Evolutionary conservation across 2,797 vertebrate species (phyloP).

Genomic region (Lithobates pipiens): DNA sequence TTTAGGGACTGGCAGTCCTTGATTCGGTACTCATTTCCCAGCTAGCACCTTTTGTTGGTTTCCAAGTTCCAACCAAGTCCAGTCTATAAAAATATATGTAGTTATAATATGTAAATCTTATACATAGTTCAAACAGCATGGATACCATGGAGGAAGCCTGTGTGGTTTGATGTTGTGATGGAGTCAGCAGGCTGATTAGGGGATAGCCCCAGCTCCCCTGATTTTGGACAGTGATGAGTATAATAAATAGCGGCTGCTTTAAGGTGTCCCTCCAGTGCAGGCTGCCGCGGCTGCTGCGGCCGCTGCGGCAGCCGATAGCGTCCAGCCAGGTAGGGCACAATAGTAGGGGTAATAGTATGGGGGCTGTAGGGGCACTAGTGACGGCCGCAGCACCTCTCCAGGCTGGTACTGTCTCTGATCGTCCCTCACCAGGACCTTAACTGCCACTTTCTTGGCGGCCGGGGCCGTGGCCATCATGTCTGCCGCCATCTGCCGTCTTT

Average conservation of each 20-base stretch:
- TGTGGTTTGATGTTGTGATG: conserved; percentile 49
- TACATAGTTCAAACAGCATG: conserved; percentile 76
- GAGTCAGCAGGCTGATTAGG: conserved; percentile 13
- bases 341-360: conserved; percentile 98
- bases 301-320: conserved; percentile 88
- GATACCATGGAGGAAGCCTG: conserved; percentile 78
- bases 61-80: conserved; percentile 49
- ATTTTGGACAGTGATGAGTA: conserved; percentile 7
- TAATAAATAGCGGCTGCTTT: conserved; percentile 32
- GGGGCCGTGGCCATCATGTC: conserved; percentile 87
- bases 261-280: conserved; percentile 51
- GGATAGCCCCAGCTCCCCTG: conserved; percentile 3
- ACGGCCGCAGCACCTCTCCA: conserved; percentile 91
- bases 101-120: conserved; percentile 68
- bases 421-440: conserved; percentile 95
- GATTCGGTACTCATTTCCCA: background rate
- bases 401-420: conserved; percentile 97
- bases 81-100: conserved; percentile 68
- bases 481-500: conserved; percentile 93
- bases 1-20: conserved; percentile 18
- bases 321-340: conserved; percentile 93
- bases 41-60: conserved; percentile 41
- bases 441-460: conserved; percentile 96
- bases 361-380: conserved; percentile 83
- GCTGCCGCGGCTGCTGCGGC: conserved; percentile 63